Evolutionary conservation across 2,888 invertebrate species (phyloP), one percentile per base, ranked within the genome.

Genomic region (Microctonus hyperodae): DNA sequence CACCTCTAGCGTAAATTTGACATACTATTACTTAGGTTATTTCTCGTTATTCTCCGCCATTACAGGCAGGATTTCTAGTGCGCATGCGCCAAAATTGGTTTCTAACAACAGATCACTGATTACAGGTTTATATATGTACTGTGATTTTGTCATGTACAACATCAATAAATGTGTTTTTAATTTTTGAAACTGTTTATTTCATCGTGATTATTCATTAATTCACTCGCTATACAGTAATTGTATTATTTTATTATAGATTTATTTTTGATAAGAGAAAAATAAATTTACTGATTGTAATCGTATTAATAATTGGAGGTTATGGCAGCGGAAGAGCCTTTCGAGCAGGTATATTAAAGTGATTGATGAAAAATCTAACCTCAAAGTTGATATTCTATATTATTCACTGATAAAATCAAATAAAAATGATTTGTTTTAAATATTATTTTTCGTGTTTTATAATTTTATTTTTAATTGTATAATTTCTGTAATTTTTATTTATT

Each of bases 281-380:
- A 20, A 13, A 23, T 9, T n/a, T 20, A 13, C 16, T 22, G 57
- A 48, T 64, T 48, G 37, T 57, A 16, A 22, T 37, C 9, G 23
- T 5, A 20, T 2, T 2, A 22, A 33, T 20, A 23, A 37, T 40
- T 50, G 28, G 22, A n/a, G 25, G 16, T 58, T 44, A 77, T 79
- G 79, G 76, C 79, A 13, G 71, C 74, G 28, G 80, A 81, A 63
- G 80, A 81, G 67, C 62, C 71, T 50, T 80, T 79, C 61, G 81
- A 80, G 65, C 80, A 80, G 75, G 80, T 79, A 64, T 69, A 60
- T 55, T 5, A 44, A 44, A 68, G 50, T 48, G 11, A 23, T 56
- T n/a, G 2, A 65, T 60, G 56, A 50, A 55, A 28, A 55, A 53
- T 48, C 57, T 71, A 62, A 62, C 56, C 59, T 64, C 23, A 5